Conservation (phyloP, 2,888 invertebrate genomes). For the Tetrapedia diversipes region DNA sequence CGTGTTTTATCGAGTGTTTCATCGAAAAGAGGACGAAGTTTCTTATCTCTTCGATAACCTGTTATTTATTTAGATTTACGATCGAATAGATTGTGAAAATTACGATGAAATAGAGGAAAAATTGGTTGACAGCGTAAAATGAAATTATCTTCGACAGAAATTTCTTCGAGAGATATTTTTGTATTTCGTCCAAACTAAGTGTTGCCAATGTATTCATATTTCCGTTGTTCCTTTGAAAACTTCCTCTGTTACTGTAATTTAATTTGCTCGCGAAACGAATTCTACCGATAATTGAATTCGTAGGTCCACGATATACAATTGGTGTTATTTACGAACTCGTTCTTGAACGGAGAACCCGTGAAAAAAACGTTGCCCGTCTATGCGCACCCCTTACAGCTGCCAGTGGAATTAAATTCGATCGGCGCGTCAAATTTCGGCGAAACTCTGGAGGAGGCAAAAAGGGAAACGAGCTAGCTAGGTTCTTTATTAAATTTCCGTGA, state of each 20-base stretch:
- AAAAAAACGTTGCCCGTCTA: neutral
- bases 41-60: neutral
- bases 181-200: too few species aligned
- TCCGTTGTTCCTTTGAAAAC: neutral
- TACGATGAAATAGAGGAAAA: too few species aligned
- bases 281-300: neutral
- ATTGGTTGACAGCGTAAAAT: too few species aligned
- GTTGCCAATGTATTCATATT: too few species aligned
- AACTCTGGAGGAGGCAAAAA: neutral
- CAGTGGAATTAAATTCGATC: constrained; percentile 33
- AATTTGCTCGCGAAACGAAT: neutral
- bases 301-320: neutral
- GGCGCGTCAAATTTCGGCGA: constrained; percentile 13
- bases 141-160: too few species aligned
- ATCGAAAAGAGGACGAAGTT: neutral
- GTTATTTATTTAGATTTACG: too few species aligned
- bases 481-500: constrained; percentile 53
- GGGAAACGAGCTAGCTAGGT: neutral
- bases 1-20: neutral
- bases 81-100: too few species aligned
- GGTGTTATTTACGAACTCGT: neutral
- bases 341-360: neutral
- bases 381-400: neutral
- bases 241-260: neutral
- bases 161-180: too few species aligned